Evolutionary conservation across 1,140 invertebrate genomes (phyloP).

Genomic region (Ceratosolen fusciceps): DNA sequence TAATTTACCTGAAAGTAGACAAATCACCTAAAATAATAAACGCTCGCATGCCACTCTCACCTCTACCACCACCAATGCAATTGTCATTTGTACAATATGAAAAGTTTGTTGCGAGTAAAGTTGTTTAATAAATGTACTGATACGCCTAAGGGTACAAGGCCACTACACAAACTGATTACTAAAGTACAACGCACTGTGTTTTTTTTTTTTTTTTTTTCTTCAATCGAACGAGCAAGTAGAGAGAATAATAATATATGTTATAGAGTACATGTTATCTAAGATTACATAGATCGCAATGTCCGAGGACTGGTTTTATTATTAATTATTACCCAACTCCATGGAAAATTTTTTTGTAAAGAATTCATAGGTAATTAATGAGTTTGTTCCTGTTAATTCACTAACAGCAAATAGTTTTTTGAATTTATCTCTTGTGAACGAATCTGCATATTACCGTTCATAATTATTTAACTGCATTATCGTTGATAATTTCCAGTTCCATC

Average conservation of each 20-base stretch:
- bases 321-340: constrained; percentile 10
- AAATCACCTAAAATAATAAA: constrained; percentile 50
- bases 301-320: not conserved
- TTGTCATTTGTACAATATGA: constrained; percentile 18
- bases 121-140: constrained; percentile 18
- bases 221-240: not conserved
- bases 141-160: constrained; percentile 40
- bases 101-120: constrained; percentile 22
- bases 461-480: not conserved
- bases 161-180: not conserved
- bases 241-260: no score
- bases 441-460: not conserved
- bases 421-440: no score
- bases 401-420: no score
- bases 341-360: not conserved
- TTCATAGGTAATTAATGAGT: constrained; percentile 25
- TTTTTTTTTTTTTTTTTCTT: no score
- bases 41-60: constrained; percentile 63
- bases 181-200: constrained; percentile 4
- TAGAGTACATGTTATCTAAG: not conserved
- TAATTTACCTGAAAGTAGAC: constrained; percentile 34
- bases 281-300: constrained; percentile 2
- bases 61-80: constrained; percentile 62
- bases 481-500: not conserved
- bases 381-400: constrained; percentile 23